phyloP scores from a whole-genome alignment of 2,888 invertebrate species.

The Eilema griseolum region DNA sequence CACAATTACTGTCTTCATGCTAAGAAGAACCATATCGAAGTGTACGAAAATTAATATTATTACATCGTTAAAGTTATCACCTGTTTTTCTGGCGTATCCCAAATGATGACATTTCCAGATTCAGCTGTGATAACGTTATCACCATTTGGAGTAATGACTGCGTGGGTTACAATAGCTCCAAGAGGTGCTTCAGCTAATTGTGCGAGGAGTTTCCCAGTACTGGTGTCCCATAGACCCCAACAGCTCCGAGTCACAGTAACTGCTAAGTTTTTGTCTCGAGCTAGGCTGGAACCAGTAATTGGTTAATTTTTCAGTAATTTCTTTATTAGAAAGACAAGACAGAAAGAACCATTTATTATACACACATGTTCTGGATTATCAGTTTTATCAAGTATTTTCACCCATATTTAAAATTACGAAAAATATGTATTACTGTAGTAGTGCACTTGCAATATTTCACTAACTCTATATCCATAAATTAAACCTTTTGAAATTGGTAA shows the following conservation, averaged over 20 bases:
- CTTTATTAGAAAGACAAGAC: too few relatives aligned
- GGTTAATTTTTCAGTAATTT: neutral
- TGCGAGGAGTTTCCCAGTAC: constrained; percentile 93
- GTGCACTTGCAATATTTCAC: too few relatives aligned
- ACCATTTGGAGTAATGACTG: constrained; percentile 94
- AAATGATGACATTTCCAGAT: constrained; percentile 95
- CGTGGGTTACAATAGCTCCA: constrained; percentile 98
- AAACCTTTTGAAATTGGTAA: neutral
- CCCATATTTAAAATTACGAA: too few relatives aligned
- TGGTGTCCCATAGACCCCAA: constrained; percentile 97
- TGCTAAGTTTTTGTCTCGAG: constrained; percentile 92
- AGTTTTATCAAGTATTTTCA: too few relatives aligned
- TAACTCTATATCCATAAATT: too few relatives aligned
- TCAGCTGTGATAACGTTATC: constrained; percentile 96
- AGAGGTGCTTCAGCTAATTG: constrained; percentile 96
- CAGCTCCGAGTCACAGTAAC: constrained; percentile 97
- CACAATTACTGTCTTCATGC: neutral
- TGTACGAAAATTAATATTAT: neutral
- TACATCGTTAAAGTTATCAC: constrained; percentile 43
- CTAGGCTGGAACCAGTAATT: constrained; percentile 86
- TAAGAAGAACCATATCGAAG: neutral
- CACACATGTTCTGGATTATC: too few relatives aligned
- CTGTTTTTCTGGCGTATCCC: constrained; percentile 89
- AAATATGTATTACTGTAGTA: too few relatives aligned
- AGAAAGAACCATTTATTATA: too few relatives aligned